These are phyloP conservation scores for Rhynchonycteris naso DNA, from an alignment of 2,797 vertebrate species.

Conservation along the genomic window DNA sequence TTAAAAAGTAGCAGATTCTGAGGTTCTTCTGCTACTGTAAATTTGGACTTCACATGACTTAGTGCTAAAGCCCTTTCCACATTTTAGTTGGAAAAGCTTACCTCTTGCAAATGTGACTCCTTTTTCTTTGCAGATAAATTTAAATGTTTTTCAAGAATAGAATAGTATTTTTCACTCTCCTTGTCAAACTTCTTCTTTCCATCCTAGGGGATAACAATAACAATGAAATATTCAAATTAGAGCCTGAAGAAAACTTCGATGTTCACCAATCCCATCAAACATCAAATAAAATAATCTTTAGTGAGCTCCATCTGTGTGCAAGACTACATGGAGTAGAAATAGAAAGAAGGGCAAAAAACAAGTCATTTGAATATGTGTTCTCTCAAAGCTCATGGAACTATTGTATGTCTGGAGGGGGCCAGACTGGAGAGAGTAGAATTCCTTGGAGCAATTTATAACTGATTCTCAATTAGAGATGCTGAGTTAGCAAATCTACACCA, in stretches of 20 bases:
- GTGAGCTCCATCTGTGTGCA: background rate
- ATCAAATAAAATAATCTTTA: background rate
- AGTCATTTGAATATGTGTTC: background rate
- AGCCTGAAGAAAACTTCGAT: slow-evolving; percentile 13
- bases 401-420: background rate
- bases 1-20: background rate
- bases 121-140: slow-evolving; percentile 98
- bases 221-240: slow-evolving; percentile 59
- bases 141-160: slow-evolving; percentile 97
- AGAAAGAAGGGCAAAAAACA: background rate
- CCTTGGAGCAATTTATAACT: background rate
- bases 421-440: background rate
- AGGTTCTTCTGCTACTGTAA: background rate
- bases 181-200: slow-evolving; percentile 99
- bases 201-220: slow-evolving; percentile 86
- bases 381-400: background rate
- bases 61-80: background rate
- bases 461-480: background rate
- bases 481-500: background rate
- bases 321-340: background rate
- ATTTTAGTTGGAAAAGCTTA: slow-evolving; percentile 82
- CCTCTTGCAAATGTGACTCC: slow-evolving; percentile 96
- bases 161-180: slow-evolving; percentile 98
- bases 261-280: background rate
- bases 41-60: background rate